A percentile compares a stretch with the other conserved stretches of the same genome.
phyloP scores from a whole-genome alignment of 2,113 vertebrate species.

The Stictonetta naevosa region DNA sequence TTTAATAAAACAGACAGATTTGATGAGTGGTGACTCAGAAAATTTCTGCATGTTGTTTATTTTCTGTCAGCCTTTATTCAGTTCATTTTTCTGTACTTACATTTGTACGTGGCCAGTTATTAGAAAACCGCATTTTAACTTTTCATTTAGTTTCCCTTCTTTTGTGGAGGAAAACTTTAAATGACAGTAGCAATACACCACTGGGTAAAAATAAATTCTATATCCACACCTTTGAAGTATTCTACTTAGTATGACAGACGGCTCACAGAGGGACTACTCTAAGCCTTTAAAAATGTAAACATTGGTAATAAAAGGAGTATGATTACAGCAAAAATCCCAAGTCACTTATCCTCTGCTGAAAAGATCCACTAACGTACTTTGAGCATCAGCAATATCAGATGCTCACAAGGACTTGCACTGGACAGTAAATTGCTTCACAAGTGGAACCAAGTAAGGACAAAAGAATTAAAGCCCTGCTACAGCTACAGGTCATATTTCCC shows the following conservation, averaged over 20 bases:
- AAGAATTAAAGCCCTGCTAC: not conserved
- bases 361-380: not conserved
- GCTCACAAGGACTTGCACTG: not conserved
- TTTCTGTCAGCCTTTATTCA: not conserved
- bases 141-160: not conserved
- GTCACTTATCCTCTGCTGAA: not conserved
- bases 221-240: not conserved
- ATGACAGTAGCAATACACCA: not conserved
- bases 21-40: not conserved
- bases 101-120: not conserved
- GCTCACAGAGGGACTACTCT: not conserved
- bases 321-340: not conserved
- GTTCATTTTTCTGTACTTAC: not conserved
- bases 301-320: not conserved
- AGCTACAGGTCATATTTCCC: not conserved
- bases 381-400: not conserved
- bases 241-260: not conserved
- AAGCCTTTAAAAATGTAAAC: constrained; percentile 12
- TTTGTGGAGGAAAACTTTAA: not conserved
- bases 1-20: not conserved
- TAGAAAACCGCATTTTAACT: not conserved
- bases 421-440: not conserved
- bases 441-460: not conserved
- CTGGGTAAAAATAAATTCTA: not conserved
- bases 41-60: not conserved